Conservation (phyloP, 2,113 vertebrate species). For the Chamaetylas fuelleborni region DNA sequence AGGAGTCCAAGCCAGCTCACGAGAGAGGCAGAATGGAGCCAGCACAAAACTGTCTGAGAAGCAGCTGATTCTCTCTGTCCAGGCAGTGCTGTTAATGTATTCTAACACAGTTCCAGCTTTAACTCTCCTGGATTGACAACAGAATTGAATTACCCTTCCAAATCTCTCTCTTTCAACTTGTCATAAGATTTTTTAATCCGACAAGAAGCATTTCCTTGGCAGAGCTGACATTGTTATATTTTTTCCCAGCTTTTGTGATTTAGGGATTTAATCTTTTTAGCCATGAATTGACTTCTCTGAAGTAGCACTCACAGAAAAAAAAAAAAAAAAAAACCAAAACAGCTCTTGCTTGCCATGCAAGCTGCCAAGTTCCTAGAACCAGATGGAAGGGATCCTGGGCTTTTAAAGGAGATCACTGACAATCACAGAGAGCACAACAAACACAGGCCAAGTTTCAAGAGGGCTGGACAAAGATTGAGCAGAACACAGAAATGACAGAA, state of each 20-base stretch:
- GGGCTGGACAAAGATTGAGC: not conserved
- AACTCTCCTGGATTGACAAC: conserved; percentile 48
- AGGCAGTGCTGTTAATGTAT: not conserved
- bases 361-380: conserved; percentile 41
- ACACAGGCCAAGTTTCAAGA: not conserved
- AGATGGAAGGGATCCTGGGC: conserved; percentile 40
- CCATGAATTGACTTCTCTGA: conserved; percentile 52
- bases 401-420: conserved; percentile 33
- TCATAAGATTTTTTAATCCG: conserved; percentile 47
- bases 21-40: not conserved
- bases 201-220: conserved; percentile 54
- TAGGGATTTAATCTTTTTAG: conserved; percentile 61
- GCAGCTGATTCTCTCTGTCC: not conserved
- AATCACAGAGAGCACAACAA: not conserved
- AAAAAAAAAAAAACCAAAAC: not conserved
- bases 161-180: conserved; percentile 58
- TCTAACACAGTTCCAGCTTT: conserved; percentile 33
- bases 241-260: conserved; percentile 54
- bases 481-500: not conserved
- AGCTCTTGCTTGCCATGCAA: not conserved
- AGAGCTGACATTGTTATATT: conserved; percentile 29
- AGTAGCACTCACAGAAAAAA: not conserved
- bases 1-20: not conserved
- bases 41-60: not conserved
- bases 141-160: conserved; percentile 56